Evolutionary conservation across 2,888 invertebrate species (phyloP).

Genomic region (Apocheima hispidaria): DNA sequence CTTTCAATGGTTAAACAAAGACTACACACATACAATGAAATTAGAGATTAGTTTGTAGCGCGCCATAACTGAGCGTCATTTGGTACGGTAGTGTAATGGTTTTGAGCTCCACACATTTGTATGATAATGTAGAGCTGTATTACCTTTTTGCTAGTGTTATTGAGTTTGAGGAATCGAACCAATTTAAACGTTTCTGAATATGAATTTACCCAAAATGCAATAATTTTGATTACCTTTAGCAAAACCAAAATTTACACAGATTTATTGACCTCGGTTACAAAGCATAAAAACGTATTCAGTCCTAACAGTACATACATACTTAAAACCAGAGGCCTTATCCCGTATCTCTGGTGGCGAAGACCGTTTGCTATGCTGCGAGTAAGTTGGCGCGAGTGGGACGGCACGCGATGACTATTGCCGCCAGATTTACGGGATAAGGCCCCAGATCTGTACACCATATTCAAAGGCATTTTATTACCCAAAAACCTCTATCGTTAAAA

Average conservation of each 20-base stretch:
- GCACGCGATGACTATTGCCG: too few species aligned
- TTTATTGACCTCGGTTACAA: too few species aligned
- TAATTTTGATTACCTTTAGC: not conserved
- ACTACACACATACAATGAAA: slow-evolving; percentile 33
- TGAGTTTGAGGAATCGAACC: too few species aligned
- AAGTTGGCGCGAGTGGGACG: too few species aligned
- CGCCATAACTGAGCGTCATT: not conserved
- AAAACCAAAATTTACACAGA: not conserved
- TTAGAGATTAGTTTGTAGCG: slow-evolving; percentile 29
- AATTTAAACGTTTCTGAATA: too few species aligned
- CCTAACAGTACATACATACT: too few species aligned
- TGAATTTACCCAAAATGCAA: not conserved
- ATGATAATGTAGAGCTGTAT: slow-evolving; percentile 1
- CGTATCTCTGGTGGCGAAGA: too few species aligned
- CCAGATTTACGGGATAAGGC: too few species aligned
- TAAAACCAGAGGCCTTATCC: too few species aligned
- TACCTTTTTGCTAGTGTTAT: not conserved
- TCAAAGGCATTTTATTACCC: slow-evolving; percentile 22
- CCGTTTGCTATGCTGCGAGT: too few species aligned
- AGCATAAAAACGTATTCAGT: too few species aligned
- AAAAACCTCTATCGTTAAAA: slow-evolving; percentile 40
- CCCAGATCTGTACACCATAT: not conserved
- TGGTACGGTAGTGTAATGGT: slow-evolving; percentile 2
- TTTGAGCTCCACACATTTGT: not conserved
- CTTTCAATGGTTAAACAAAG: slow-evolving; percentile 14